phyloP scores from a whole-genome alignment of 2,113 vertebrate genomes.

The Chunga burmeisteri region DNA sequence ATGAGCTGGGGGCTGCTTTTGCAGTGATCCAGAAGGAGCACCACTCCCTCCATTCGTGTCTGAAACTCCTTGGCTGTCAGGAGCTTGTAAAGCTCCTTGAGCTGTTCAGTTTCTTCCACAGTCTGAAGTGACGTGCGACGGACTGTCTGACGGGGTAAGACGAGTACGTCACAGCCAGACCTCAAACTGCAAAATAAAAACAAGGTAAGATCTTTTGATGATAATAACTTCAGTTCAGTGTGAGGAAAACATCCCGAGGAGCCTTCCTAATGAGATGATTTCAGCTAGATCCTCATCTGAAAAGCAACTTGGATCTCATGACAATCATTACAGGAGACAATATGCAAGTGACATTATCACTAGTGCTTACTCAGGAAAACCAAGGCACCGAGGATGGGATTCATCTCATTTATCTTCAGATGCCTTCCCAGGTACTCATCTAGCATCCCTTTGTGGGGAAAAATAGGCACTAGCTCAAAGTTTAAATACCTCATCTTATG shows the following conservation, averaged over 20 bases:
- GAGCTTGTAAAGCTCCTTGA: slow-evolving; percentile 54
- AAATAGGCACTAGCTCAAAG: neutral
- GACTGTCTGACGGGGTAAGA: neutral
- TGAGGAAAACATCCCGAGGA: neutral
- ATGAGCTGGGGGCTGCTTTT: slow-evolving; percentile 40
- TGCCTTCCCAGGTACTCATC: neutral
- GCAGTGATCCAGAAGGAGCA: slow-evolving; percentile 52
- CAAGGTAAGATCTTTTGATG: neutral
- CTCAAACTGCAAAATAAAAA: neutral
- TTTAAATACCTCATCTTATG: neutral
- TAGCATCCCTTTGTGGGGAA: neutral
- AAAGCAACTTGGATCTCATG: neutral
- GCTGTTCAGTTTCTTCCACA: neutral
- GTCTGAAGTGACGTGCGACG: neutral
- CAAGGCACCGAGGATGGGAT: neutral
- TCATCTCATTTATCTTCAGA: neutral
- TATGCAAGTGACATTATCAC: neutral
- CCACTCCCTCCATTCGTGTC: slow-evolving; percentile 53
- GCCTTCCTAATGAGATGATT: neutral
- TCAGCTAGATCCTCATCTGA: neutral
- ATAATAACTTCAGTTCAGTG: neutral
- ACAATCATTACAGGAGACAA: neutral
- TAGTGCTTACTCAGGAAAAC: neutral
- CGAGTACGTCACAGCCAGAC: neutral
- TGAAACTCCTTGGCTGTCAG: slow-evolving; percentile 63